These are phyloP conservation scores for Lithodes maja DNA, from an alignment of 2,888 invertebrate species.

Conservation along the genomic window DNA sequence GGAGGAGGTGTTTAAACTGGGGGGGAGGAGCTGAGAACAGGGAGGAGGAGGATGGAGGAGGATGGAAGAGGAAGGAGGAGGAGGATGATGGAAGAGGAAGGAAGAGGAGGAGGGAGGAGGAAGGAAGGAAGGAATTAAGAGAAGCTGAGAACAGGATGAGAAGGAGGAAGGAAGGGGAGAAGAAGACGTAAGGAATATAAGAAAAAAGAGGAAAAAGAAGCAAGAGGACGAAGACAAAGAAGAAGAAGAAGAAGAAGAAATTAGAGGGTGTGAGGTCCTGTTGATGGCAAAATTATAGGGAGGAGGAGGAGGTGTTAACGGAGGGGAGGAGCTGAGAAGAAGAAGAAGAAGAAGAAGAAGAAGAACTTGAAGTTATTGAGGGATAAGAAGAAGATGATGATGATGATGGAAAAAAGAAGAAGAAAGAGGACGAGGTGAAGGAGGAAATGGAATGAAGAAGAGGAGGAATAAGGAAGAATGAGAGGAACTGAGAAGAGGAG, in stretches of 20 bases:
- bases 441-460: background rate
- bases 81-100: background rate
- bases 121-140: background rate
- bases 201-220: background rate
- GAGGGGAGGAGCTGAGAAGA: background rate
- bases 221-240: background rate
- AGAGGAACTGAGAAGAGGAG: background rate
- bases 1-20: background rate
- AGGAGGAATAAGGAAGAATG: background rate
- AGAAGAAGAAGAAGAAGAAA: background rate
- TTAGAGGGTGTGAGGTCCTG: background rate
- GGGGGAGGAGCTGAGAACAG: background rate
- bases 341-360: background rate
- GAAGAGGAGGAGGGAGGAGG: background rate
- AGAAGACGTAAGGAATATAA: background rate
- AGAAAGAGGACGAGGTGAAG: background rate
- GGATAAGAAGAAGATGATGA: constrained; percentile 1
- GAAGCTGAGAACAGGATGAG: background rate
- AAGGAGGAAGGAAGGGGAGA: background rate
- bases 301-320: background rate
- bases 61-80: background rate
- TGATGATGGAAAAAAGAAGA: background rate
- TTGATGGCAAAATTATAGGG: background rate
- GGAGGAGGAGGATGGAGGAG: background rate
- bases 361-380: background rate